These are phyloP conservation scores for Bryconaethiops microstoma DNA, from an alignment of 2,797 vertebrate genomes.

Conservation along the genomic window DNA sequence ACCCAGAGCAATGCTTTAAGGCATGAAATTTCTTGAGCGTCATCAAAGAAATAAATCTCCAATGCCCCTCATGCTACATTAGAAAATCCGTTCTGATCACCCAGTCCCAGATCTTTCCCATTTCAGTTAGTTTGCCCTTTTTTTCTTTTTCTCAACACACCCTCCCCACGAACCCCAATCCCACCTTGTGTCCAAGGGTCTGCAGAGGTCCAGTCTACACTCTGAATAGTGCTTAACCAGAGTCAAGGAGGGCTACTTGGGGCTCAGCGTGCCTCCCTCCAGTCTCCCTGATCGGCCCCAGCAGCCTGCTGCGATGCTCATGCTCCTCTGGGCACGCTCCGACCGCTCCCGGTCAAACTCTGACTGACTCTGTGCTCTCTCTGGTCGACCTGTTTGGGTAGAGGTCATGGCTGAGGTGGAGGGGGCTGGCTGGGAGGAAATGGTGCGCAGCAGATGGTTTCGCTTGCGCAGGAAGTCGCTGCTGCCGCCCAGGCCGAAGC, in stretches of 20 bases:
- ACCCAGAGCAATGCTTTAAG: constrained; percentile 69
- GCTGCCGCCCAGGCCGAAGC: constrained; percentile 88
- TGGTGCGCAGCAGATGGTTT: constrained; percentile 93
- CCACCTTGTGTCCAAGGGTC: constrained; percentile 64
- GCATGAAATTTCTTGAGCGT: constrained; percentile 65
- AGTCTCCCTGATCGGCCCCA: constrained; percentile 87
- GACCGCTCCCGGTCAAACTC: constrained; percentile 83
- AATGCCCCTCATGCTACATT: constrained; percentile 81
- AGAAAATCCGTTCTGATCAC: constrained; percentile 71
- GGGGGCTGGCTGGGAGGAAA: constrained; percentile 83
- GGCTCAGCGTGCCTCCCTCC: constrained; percentile 83
- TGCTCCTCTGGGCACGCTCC: constrained; percentile 85
- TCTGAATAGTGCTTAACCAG: constrained; percentile 48
- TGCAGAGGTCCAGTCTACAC: constrained; percentile 6
- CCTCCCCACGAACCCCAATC: constrained; percentile 54
- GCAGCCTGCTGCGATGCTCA: constrained; percentile 92
- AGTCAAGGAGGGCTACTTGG: constrained; percentile 77
- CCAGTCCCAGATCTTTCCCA: neutral
- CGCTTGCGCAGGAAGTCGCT: constrained; percentile 93
- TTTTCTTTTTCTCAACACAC: constrained; percentile 10
- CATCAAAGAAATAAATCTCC: constrained; percentile 45
- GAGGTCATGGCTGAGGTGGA: constrained; percentile 58
- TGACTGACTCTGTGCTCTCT: constrained; percentile 87
- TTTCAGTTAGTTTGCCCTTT: neutral
- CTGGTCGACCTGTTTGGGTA: constrained; percentile 69